Base-by-base conservation (phyloP, 2,113 vertebrate species). In the Euleptes europaea region DNA sequence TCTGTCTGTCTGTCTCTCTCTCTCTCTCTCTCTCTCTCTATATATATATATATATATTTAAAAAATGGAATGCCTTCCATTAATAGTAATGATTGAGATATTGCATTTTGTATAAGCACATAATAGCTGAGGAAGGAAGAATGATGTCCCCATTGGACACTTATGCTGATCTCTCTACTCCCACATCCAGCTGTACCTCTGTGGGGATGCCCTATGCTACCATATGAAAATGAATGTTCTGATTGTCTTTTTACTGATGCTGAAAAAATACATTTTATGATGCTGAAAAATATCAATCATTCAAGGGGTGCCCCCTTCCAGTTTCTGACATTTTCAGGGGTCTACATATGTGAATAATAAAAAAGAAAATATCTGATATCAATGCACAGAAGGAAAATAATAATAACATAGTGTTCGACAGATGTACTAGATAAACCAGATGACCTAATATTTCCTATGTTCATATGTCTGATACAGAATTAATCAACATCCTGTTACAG, bases 291-390 rank as follows among this genome's bases (percentile, higher is more conserved):
- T 1, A 54, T 26, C 17, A 44, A 65, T 44, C 5, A 10, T 79
- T 26, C 19, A 31, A 21, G 33, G 3, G 5, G 17, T 44, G 15
- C 15, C 15, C 15, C 38, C 40, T 19, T 78, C 70, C 49, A 57
- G 15, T 63, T 38, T 33, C 0, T 1, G 2, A 4, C 9, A 49
- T 0, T 0, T 60, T 57, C 57, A 23, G 40, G 21, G 17, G 14
- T 13, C 84, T 82, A 77, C 42, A 5, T 66, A 72, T 3, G 33
- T 67, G 23, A 35, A 21, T 78, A 69, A 54, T 13, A 23, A 57
- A 26, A 76, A 57, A 15, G 5, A 78, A 77, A 28, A 40, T 1
- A 10, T 44, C n/a, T 8, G 54, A 28, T 67, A 85, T 28, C 60
- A 80, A 57, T 0, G 54, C 2, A 0, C 10, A 65, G 23, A 38